Conservation (phyloP, 2,888 invertebrate genomes). For the Phaedon cochleariae region DNA sequence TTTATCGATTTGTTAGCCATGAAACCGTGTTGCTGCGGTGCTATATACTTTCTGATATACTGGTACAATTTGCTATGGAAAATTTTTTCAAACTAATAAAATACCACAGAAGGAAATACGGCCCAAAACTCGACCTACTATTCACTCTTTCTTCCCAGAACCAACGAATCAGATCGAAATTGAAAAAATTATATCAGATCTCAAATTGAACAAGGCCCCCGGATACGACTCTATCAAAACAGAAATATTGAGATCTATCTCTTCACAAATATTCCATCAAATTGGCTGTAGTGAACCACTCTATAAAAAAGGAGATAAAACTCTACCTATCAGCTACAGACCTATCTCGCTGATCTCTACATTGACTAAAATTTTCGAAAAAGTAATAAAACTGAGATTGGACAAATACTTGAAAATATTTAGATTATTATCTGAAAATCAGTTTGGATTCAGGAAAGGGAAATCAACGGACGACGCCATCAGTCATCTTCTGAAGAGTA, state of each 20-base stretch:
- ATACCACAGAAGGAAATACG: neutral
- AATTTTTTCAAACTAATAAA: neutral
- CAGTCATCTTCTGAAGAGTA: neutral
- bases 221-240: neutral
- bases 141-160: neutral
- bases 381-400: neutral
- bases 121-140: neutral
- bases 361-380: neutral
- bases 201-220: too few species aligned
- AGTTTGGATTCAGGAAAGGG: slow-evolving; percentile 6
- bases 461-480: slow-evolving; percentile 8
- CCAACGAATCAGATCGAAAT: too few species aligned
- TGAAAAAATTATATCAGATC: too few species aligned
- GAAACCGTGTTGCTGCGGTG: too few species aligned
- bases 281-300: neutral
- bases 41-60: too few species aligned
- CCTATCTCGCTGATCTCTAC: neutral
- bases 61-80: too few species aligned
- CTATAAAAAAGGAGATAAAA: neutral
- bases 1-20: too few species aligned
- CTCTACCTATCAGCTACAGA: neutral
- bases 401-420: neutral
- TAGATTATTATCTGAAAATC: neutral
- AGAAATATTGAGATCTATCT: neutral
- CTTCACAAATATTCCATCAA: neutral